Evolutionary conservation across 2,113 vertebrate genomes (phyloP), one percentile per base, ranked within the genome.

Genomic region (Rhinolophus ferrumequinum): DNA sequence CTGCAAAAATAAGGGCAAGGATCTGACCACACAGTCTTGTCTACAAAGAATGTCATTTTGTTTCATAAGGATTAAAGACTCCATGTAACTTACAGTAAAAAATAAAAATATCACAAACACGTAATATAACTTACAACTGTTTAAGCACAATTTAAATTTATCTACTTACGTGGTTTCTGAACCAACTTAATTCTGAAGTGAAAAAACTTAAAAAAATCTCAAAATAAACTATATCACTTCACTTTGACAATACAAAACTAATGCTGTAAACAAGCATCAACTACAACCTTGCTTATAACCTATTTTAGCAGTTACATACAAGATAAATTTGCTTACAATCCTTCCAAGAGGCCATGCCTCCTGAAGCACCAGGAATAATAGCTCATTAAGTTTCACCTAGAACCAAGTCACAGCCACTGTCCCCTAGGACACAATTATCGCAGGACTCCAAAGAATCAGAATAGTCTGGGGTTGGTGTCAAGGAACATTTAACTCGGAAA

Each of bases 131-230:
- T 77, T 56, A 90, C 3, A 86, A 80, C 1, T 64, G 10, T 47
- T 82, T 56, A 76, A 33, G 67, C 7, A 94, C 28, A 69, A 44
- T 84, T 84, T 70, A 73, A 73, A 73, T 85, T 93, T 90, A 87
- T 76, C 28, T 82, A 86, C 66, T 62, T 69, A 82, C 5, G 77
- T 35, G 22, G 22, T 64, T 58, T 96, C 70, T 91, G 81, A 30
- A 22, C 94, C 28, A 96, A 76, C 18, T 58, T 75, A 90, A 81
- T 90, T 82, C 44, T 90, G 22, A 56, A 19, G 18, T 77, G 16
- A 76, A 95, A 64, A 83, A 89, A 66, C 30, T 62, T 90, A 35
- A 50, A 75, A 50, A 75, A 83, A 60, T 88, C 12, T 90, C 56
- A 95, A 92, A 96, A 91, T 52, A 93, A 1, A 14, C 52, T 69